Evolutionary conservation across 1,140 invertebrate genomes (phyloP), one percentile per base, ranked within the genome.

Genomic region (Sitodiplosis mosellana): DNA sequence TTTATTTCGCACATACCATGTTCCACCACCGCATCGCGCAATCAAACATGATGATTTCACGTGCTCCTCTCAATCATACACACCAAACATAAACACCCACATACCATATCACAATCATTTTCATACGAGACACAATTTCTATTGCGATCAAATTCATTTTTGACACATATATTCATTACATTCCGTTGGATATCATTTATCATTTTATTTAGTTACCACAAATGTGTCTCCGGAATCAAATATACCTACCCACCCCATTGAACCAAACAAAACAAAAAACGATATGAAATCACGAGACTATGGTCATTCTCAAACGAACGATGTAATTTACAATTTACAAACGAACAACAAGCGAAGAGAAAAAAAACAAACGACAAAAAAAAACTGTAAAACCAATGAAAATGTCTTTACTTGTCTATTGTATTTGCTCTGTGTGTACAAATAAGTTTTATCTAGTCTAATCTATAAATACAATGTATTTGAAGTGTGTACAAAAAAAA

Each of bases 101-200:
- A 27, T 27, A 5, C 27, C 3, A 40, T 14, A 15, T 18, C 4
- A 40, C 14, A 15, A 40, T 40, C 37, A 40, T n/a, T 18, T 15
- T 15, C 37, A 40, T 15, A 15, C 14, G 6, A 40, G 8, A 10
- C 34, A 18, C 14, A 40, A 46, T 53, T 55, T 33, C 54, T 56
- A 12, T 53, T 59, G 14, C 51, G 55, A 48, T 58, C 57, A 3
- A 59, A 55, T 6, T 20, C 57, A 45, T 55, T 63, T 38, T 37
- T 63, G 5, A 55, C 59, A 8, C 59, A 55, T 10, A 33, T 61
- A 7, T 63, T 63, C 27, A 27, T 27, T 27, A 27, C 10, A 27
- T 5, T 27, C 10, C 10, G 27, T 27, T 53, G 60, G 59, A 3
- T 41, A 61, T n/a, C 58, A 58, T 17, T 52, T 61, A 37, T 47